Base-by-base conservation (phyloP, 1,140 invertebrate species). In the Dendroctonus ponderosae region DNA sequence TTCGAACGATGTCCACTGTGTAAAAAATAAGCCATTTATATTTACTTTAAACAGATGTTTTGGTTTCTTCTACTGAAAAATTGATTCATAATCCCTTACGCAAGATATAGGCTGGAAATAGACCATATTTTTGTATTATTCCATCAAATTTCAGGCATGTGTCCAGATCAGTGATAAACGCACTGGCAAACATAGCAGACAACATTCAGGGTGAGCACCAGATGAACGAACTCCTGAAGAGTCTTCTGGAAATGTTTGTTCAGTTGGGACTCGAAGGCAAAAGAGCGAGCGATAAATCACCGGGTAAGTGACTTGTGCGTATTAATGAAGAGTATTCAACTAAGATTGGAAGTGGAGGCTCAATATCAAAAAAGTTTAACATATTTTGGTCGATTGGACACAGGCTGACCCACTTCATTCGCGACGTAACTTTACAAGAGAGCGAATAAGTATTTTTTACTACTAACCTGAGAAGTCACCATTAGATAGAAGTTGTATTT, bases 221-320 rank as follows among this genome's bases (percentile, higher is more conserved):
- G 65, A 89, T 96, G 78, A 85, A 91, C 57, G 94, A 98, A 70
- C 82, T 99, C 39, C 78, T 99, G 9, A 88, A 91, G 2, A 85
- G 93, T 57, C 81, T 99, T 37, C 79, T 99, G 9, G 97, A 99
- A 82, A 81, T 99, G 11, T 99, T 99, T 82, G 96, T 99, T 4
- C 96, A 98, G 75, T 87, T 99, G 54, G 98, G 97, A 0, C 80
- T 99, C 15, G 97, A 98, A 78, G 94, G 95, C 0, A 97, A 98
- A 82, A 81, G 96, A 56, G 92, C 92, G 42, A 93, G 91, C 64
- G 96, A 98, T 74, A 91, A 93, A 77, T 88, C 88, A 38, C 89
- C 92, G 46, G 84, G 69, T 72, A 68, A 43, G 42, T 48, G 6
- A 57, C 5, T 51, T 62, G 43, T 14, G 44, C 7, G 49, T 52